These are phyloP conservation scores for Malurus cyaneus DNA, from an alignment of 2,113 vertebrate species.

Conservation along the genomic window DNA sequence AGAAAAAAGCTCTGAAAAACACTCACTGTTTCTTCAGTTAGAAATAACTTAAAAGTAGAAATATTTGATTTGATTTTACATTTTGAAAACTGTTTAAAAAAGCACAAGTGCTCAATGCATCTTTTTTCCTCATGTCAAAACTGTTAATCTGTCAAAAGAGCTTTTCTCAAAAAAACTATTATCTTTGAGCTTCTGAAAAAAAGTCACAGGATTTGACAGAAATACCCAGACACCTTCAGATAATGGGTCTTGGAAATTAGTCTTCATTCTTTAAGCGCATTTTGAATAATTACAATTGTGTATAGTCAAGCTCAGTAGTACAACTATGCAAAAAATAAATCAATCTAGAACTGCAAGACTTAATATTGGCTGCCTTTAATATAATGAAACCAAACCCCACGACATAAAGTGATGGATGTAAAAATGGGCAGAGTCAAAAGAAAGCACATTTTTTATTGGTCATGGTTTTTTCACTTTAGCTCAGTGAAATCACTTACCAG, in stretches of 20 bases:
- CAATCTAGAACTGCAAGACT: background rate
- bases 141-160: background rate
- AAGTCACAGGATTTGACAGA: background rate
- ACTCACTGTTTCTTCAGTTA: background rate
- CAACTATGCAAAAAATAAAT: background rate
- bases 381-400: background rate
- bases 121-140: background rate
- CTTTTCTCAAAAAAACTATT: background rate
- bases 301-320: background rate
- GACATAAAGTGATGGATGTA: background rate
- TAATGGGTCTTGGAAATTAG: background rate
- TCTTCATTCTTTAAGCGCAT: background rate
- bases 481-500: background rate
- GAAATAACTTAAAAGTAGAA: background rate
- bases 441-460: background rate
- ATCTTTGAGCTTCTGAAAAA: background rate
- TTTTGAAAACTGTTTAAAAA: background rate
- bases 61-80: background rate
- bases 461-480: background rate
- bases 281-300: background rate
- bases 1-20: background rate
- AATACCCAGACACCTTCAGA: background rate
- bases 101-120: accelerated
- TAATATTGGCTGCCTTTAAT: background rate
- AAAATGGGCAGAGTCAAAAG: background rate